Percentiles rank a stretch among this genome's conserved stretches.
Evolutionary conservation across 2,113 vertebrate genomes (phyloP).

Genomic region (Amphiprion ocellaris): DNA sequence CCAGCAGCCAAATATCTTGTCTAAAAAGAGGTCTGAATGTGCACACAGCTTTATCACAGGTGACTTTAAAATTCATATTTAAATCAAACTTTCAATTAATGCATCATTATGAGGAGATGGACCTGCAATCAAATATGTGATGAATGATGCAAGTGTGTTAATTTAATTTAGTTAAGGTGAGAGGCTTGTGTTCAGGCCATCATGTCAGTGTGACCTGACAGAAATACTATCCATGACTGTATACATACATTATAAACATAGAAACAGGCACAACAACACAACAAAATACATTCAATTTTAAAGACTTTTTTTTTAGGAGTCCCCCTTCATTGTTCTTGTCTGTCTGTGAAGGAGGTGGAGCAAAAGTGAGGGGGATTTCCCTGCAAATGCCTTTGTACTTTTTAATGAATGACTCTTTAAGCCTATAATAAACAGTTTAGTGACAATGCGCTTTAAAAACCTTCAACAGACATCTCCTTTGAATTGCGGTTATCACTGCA

Average conservation of each 20-base stretch:
- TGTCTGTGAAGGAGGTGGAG: slow-evolving; percentile 15
- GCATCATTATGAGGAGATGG: no score
- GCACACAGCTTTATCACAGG: no score
- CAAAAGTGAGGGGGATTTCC: slow-evolving; percentile 47
- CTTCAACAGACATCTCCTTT: slow-evolving; percentile 29
- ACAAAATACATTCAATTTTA: background rate
- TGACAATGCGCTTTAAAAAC: slow-evolving; percentile 10
- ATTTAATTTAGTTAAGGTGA: no score
- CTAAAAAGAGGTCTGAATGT: no score
- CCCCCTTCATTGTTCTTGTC: slow-evolving; percentile 7
- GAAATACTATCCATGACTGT: no score
- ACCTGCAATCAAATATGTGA: background rate
- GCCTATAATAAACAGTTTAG: slow-evolving; percentile 41
- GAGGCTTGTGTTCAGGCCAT: no score
- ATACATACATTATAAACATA: background rate
- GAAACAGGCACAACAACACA: background rate
- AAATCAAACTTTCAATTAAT: no score
- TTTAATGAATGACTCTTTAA: slow-evolving; percentile 34
- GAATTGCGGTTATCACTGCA: slow-evolving; percentile 20
- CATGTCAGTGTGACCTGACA: background rate
- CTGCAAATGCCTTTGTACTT: slow-evolving; percentile 41
- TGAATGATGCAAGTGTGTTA: background rate
- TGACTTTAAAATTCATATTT: no score
- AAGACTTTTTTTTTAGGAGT: background rate
- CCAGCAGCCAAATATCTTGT: no score